Conservation (phyloP, 2,888 invertebrate species). For the Mystacides longicornis region DNA sequence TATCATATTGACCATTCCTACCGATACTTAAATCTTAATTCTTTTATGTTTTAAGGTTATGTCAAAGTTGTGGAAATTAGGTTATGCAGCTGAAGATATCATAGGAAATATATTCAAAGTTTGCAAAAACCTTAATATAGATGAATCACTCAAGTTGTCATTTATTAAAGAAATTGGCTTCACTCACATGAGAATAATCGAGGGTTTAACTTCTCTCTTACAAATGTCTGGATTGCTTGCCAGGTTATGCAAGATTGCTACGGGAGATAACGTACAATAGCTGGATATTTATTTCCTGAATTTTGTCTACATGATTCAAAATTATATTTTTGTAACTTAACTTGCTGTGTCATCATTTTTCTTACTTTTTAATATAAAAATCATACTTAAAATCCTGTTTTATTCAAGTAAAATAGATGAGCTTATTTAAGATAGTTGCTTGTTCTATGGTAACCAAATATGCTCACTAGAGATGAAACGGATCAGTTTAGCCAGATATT, state of each 20-base stretch:
- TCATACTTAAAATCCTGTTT: too few relatives aligned
- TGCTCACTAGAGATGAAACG: too few relatives aligned
- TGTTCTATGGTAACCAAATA: too few relatives aligned
- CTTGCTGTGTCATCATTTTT: too few relatives aligned
- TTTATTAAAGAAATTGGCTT: slow-evolving; percentile 87
- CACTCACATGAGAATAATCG: slow-evolving; percentile 84
- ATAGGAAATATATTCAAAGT: slow-evolving; percentile 93
- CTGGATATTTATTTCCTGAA: neutral
- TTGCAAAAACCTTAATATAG: slow-evolving; percentile 75
- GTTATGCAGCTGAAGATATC: slow-evolving; percentile 96
- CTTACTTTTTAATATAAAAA: too few relatives aligned
- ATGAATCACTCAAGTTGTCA: slow-evolving; percentile 74
- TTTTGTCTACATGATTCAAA: neutral
- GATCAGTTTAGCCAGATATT: too few relatives aligned
- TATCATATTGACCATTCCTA: too few relatives aligned
- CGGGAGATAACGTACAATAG: slow-evolving; percentile 16
- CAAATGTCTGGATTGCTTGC: slow-evolving; percentile 89
- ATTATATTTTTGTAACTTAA: neutral
- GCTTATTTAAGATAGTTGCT: too few relatives aligned
- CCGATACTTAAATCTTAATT: neutral
- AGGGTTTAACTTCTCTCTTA: slow-evolving; percentile 78
- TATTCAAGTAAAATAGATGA: too few relatives aligned
- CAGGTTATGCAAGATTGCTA: slow-evolving; percentile 58
- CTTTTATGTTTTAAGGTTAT: slow-evolving; percentile 55
- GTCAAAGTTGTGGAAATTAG: slow-evolving; percentile 83